These are phyloP conservation scores for Anoplopoma fimbria DNA, from an alignment of 2,113 vertebrate genomes.

Conservation along the genomic window DNA sequence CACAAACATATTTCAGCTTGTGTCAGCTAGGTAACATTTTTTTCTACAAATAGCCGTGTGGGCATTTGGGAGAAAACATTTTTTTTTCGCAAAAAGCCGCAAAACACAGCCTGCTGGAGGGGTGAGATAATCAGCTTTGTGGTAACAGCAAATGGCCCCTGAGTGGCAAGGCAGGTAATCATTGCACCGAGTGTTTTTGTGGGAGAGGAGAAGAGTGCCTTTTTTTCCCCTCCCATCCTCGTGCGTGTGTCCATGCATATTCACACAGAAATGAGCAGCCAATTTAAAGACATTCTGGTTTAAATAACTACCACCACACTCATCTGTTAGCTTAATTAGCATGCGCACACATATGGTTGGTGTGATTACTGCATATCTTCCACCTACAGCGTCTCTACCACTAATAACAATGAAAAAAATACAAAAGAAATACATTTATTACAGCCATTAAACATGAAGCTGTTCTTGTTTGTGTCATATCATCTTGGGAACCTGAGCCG, in stretches of 20 bases:
- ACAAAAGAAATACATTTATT: conserved; percentile 3
- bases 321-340: conserved; percentile 19
- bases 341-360: conserved; percentile 1
- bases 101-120: conserved; percentile 72
- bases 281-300: conserved; percentile 26
- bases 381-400: conserved; percentile 8
- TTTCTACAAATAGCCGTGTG: conserved; percentile 82
- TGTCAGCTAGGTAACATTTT: conserved; percentile 76
- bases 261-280: conserved; percentile 51
- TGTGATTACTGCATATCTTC: background rate
- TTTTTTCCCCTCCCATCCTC: conserved; percentile 53
- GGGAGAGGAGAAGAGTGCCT: conserved; percentile 64
- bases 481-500: background rate
- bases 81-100: conserved; percentile 75
- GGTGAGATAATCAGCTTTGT: conserved; percentile 80
- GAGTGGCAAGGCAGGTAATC: conserved; percentile 80
- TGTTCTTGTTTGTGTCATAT: conserved; percentile 9
- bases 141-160: conserved; percentile 77
- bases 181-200: conserved; percentile 66
- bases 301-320: conserved; percentile 28
- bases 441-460: conserved; percentile 2
- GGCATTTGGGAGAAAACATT: conserved; percentile 80
- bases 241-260: conserved; percentile 54
- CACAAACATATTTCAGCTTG: conserved; percentile 72
- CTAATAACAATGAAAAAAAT: conserved; percentile 15